Conservation (phyloP, 1,140 invertebrate genomes). For the Parapsyche elsis region DNA sequence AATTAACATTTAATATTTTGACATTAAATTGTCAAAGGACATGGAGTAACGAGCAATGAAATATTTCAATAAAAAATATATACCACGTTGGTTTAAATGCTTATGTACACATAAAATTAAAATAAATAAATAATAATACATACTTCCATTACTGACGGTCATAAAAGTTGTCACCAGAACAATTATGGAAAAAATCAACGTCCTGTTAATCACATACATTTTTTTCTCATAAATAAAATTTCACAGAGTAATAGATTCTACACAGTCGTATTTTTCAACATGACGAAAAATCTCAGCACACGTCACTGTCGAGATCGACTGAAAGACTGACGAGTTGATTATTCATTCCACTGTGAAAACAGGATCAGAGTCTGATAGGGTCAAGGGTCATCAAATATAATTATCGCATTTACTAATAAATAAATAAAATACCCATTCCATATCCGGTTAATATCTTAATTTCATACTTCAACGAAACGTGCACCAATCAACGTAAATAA, state of each 20-base stretch:
- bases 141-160: background rate
- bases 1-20: background rate
- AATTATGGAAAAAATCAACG: background rate
- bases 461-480: background rate
- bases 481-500: background rate
- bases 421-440: constrained; percentile 1
- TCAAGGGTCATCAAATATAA: constrained; percentile 29
- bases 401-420: constrained; percentile 31
- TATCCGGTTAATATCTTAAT: constrained; percentile 23
- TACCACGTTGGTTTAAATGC: background rate
- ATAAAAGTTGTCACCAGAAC: background rate
- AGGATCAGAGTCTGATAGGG: constrained; percentile 36
- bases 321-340: constrained; percentile 3
- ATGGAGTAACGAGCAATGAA: background rate
- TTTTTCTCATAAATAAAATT: too few species aligned
- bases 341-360: constrained; percentile 15
- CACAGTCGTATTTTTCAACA: background rate
- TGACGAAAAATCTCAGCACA: background rate
- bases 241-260: background rate
- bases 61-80: background rate
- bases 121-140: background rate
- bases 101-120: background rate
- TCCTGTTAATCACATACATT: background rate
- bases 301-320: background rate
- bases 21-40: background rate